Percentiles rank a stretch among this genome's conserved stretches.
phyloP scores from a whole-genome alignment of 2,797 vertebrate species.

The Danio choprae region DNA sequence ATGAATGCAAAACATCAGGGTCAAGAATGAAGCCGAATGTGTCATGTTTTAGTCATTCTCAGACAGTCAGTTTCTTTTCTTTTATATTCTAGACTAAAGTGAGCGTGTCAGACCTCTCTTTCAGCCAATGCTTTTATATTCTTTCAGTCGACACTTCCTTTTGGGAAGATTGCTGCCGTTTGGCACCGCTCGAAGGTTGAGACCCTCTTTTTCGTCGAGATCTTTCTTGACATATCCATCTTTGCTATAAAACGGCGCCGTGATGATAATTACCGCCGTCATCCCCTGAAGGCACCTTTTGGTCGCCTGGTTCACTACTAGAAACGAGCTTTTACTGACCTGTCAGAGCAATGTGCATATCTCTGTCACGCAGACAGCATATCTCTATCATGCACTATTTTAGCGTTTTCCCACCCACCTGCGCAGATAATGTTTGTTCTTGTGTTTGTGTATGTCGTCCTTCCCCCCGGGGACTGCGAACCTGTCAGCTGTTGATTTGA shows the following conservation, averaged over 20 bases:
- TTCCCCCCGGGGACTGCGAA: background rate
- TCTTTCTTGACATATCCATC: constrained; percentile 51
- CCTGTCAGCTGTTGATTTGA: constrained; percentile 35
- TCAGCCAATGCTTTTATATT: background rate
- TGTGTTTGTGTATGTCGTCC: constrained; percentile 25
- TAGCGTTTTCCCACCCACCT: constrained; percentile 18
- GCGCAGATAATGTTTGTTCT: constrained; percentile 30
- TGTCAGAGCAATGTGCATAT: constrained; percentile 37
- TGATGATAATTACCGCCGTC: constrained; percentile 46
- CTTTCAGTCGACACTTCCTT: constrained; percentile 10
- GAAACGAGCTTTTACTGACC: constrained; percentile 41
- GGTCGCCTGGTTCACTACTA: constrained; percentile 5
- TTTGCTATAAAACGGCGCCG: constrained; percentile 17
- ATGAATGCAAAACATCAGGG: background rate
- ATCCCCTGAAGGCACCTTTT: constrained; percentile 41
- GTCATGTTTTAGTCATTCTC: background rate
- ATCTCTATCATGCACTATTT: constrained; percentile 26
- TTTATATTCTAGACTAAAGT: constrained; percentile 1
- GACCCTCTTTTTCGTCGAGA: constrained; percentile 9
- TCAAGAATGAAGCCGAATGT: background rate
- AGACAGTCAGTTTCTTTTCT: background rate
- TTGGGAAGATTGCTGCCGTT: background rate
- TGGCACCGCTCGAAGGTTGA: constrained; percentile 2
- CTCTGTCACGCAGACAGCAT: constrained; percentile 38
- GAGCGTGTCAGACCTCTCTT: background rate